A percentile compares a stretch with the other conserved stretches of the same genome.
phyloP scores from a whole-genome alignment of 2,888 invertebrate genomes.

The Eurytoma adleriae region DNA sequence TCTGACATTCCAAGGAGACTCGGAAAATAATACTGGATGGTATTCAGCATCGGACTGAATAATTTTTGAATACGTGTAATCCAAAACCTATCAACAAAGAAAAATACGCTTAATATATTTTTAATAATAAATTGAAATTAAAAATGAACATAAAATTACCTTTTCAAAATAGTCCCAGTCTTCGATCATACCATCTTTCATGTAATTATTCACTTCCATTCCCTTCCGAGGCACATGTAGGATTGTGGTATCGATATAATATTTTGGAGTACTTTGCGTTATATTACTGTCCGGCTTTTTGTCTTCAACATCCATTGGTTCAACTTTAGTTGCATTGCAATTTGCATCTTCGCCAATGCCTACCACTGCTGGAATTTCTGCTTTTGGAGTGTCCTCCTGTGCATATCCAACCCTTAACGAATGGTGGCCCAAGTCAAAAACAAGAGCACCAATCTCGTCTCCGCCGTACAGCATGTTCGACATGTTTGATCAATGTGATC shows the following conservation, averaged over 20 bases:
- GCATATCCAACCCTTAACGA: constrained; percentile 95
- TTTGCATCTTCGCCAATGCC: constrained; percentile 86
- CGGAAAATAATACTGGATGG: constrained; percentile 98
- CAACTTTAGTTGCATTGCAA: constrained; percentile 81
- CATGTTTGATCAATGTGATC: constrained; percentile 39
- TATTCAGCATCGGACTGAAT: constrained; percentile 96
- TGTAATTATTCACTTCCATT: constrained; percentile 93
- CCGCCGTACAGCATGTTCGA: constrained; percentile 88
- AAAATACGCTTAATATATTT: constrained; percentile 1
- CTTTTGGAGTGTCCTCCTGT: constrained; percentile 99
- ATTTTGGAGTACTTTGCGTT: constrained; percentile 82
- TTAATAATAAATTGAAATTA: neutral
- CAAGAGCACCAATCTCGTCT: constrained; percentile 98
- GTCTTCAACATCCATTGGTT: constrained; percentile 81
- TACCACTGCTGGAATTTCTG: constrained; percentile 95
- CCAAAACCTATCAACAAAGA: constrained; percentile 77
- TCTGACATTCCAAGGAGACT: constrained; percentile 97
- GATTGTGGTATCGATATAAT: constrained; percentile 95
- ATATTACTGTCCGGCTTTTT: constrained; percentile 86
- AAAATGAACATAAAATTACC: constrained; percentile 76
- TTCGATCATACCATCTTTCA: constrained; percentile 99
- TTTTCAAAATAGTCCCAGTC: constrained; percentile 99
- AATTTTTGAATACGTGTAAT: constrained; percentile 95
- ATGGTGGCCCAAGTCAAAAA: constrained; percentile 97
- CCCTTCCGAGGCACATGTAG: constrained; percentile 92